A percentile compares a stretch with the other conserved stretches of the same genome.
These are phyloP conservation scores for Pimpla rufipes DNA, from an alignment of 2,888 invertebrate genomes.

Conservation along the genomic window DNA sequence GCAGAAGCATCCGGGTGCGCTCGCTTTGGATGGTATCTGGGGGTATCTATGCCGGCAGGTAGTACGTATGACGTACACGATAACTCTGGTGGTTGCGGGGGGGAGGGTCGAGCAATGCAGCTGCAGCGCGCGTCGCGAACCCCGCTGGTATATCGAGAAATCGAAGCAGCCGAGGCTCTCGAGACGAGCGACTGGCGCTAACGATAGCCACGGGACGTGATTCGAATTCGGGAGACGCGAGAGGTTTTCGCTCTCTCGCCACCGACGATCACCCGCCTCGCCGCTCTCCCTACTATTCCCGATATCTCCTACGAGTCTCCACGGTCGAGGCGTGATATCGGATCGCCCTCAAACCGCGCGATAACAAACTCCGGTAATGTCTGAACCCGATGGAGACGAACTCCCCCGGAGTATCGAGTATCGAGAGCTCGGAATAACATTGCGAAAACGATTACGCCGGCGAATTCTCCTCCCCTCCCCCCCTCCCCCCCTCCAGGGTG, in stretches of 20 bases:
- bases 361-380: conserved; percentile 64
- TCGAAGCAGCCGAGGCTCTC: conserved; percentile 64
- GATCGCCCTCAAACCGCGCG: conserved; percentile 50
- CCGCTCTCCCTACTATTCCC: conserved; percentile 37
- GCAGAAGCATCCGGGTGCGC: conserved; percentile 37
- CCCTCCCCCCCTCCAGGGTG: too few relatives aligned
- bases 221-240: conserved; percentile 76
- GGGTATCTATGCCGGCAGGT: conserved; percentile 27
- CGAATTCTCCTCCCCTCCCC: conserved; percentile 33
- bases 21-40: conserved; percentile 17
- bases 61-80: conserved; percentile 51
- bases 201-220: conserved; percentile 79
- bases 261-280: conserved; percentile 3
- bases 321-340: conserved; percentile 55
- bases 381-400: conserved; percentile 50
- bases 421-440: conserved; percentile 16
- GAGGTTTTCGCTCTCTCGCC: conserved; percentile 44
- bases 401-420: conserved; percentile 39
- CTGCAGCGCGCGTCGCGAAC: conserved; percentile 32
- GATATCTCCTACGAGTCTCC: conserved; percentile 44
- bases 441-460: conserved; percentile 47
- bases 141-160: conserved; percentile 63
- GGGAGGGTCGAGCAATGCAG: conserved; percentile 9
- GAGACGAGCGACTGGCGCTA: conserved; percentile 73
- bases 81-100: conserved; percentile 26